These are phyloP conservation scores for Gobio occitaniae DNA, from an alignment of 2,797 vertebrate species.

Conservation along the genomic window DNA sequence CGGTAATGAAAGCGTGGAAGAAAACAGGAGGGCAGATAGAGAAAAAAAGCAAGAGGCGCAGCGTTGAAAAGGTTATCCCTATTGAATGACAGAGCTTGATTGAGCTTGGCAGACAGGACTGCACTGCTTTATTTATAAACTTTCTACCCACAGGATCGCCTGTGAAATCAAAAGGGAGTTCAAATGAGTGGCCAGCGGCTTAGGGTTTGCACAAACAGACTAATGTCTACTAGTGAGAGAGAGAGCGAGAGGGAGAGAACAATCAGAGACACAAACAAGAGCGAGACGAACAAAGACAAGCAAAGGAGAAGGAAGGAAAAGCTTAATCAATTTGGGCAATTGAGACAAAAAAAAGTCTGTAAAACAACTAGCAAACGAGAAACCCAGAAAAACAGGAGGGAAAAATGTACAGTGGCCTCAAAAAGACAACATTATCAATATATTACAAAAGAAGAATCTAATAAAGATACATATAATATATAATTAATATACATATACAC, in stretches of 20 bases:
- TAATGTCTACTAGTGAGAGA: slow-evolving; percentile 10
- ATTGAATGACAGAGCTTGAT: slow-evolving; percentile 63
- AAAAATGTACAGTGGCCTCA: not conserved
- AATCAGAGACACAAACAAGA: slow-evolving; percentile 30
- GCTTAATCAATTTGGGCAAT: not conserved
- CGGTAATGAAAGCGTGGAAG: slow-evolving; percentile 56
- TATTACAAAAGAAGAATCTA: not conserved
- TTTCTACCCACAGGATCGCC: slow-evolving; percentile 63
- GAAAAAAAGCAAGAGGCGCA: slow-evolving; percentile 41
- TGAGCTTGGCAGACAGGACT: slow-evolving; percentile 66
- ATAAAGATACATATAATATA: not conserved
- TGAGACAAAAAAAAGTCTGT: not conserved
- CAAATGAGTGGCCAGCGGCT: slow-evolving; percentile 54
- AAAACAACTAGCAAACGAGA: slow-evolving; percentile 21
- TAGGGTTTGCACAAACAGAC: slow-evolving; percentile 54
- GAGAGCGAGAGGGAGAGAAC: not conserved
- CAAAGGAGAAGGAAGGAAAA: slow-evolving; percentile 1
- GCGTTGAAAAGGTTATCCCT: slow-evolving; percentile 53
- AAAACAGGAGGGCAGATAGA: slow-evolving; percentile 54
- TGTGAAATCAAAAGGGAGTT: slow-evolving; percentile 65
- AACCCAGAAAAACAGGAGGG: not conserved
- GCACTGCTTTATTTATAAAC: slow-evolving; percentile 68
- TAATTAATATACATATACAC: not conserved
- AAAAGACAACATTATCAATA: not conserved
- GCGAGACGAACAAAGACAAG: slow-evolving; percentile 10